phyloP scores from a whole-genome alignment of 2,113 vertebrate species.

The Cyprinodon tularosa region DNA sequence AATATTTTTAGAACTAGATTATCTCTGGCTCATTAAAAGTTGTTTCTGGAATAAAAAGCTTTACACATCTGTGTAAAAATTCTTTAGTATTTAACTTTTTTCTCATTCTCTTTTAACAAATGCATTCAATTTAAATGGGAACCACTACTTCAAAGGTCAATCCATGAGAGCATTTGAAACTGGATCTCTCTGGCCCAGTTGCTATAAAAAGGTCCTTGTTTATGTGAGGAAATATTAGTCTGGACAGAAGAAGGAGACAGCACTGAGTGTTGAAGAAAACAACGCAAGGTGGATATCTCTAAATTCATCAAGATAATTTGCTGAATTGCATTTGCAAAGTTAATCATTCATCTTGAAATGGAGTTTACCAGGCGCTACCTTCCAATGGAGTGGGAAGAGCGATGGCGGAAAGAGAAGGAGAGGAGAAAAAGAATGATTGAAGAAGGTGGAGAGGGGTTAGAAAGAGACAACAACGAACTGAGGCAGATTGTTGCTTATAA shows the following conservation, averaged over 20 bases:
- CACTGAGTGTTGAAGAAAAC: background rate
- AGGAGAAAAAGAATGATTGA: conserved; percentile 59
- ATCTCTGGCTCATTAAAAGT: too few species aligned
- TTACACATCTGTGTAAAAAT: too few species aligned
- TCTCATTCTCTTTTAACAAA: background rate
- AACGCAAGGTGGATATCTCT: background rate
- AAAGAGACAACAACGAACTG: conserved; percentile 65
- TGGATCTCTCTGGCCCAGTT: conserved; percentile 52
- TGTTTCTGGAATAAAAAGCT: background rate
- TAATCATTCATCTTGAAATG: conserved; percentile 48
- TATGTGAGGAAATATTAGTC: conserved; percentile 25
- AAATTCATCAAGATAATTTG: background rate
- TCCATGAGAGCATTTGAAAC: conserved; percentile 47
- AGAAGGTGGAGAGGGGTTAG: conserved; percentile 69
- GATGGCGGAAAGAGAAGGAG: conserved; percentile 78
- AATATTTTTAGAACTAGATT: too few species aligned
- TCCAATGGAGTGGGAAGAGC: conserved; percentile 76
- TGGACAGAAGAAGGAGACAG: background rate
- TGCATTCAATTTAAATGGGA: background rate
- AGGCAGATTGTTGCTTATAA: conserved; percentile 75
- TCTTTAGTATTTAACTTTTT: background rate
- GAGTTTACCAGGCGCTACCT: conserved; percentile 56
- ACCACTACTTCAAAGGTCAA: background rate
- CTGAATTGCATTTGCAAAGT: background rate
- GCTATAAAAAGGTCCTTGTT: conserved; percentile 72